A percentile compares a stretch with the other conserved stretches of the same genome.
Evolutionary conservation across 2,888 invertebrate species (phyloP).

Genomic region (Micoletzkya japonica): DNA sequence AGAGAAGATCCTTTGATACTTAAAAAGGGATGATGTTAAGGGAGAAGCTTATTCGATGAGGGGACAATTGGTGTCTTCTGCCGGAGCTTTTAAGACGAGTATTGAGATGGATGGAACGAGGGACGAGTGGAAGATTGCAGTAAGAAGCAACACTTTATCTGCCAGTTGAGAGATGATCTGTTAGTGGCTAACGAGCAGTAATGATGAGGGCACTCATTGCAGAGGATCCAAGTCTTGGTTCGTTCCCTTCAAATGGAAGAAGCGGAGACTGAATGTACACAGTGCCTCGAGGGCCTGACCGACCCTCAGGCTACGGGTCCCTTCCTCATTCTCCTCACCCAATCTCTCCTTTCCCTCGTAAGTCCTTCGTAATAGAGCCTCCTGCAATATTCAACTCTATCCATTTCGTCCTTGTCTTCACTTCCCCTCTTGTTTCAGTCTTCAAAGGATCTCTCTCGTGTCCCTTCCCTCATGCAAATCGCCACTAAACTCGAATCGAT

Average conservation of each 20-base stretch:
- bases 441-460: neutral
- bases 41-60: conserved; percentile 4
- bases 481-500: neutral
- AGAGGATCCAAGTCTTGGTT: conserved; percentile 13
- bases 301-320: neutral
- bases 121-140: too few relatives aligned
- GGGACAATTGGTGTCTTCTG: conserved; percentile 13
- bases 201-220: neutral
- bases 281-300: neutral
- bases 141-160: too few relatives aligned
- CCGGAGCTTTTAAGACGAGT: conserved; percentile 12
- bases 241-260: neutral
- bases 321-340: neutral
- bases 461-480: neutral
- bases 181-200: neutral
- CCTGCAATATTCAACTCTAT: too few relatives aligned
- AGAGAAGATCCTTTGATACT: neutral
- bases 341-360: neutral
- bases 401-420: neutral
- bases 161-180: too few relatives aligned
- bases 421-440: neutral
- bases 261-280: conserved; percentile 6
- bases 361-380: too few relatives aligned
- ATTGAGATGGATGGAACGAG: conserved; percentile 5
- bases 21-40: neutral